phyloP scores from a whole-genome alignment of 2,888 invertebrate genomes.

The Clanis bilineata region DNA sequence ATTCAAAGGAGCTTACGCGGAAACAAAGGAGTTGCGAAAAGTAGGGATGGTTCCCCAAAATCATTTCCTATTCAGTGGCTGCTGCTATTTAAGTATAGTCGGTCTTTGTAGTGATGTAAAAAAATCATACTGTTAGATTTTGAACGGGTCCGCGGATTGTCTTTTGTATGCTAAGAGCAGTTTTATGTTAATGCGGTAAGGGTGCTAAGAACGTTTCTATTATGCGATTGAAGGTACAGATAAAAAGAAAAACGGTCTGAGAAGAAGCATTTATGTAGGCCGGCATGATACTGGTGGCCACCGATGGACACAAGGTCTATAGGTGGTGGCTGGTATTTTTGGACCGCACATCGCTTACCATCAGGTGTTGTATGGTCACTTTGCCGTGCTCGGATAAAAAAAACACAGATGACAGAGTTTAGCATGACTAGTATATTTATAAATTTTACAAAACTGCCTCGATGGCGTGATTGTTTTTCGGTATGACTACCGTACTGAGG shows the following conservation, averaged over 20 bases:
- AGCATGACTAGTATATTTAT: too few relatives aligned
- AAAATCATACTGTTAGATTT: not conserved
- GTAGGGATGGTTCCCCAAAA: not conserved
- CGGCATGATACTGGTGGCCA: too few relatives aligned
- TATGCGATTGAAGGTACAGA: not conserved
- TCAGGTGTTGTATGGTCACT: too few relatives aligned
- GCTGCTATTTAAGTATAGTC: not conserved
- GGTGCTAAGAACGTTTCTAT: not conserved
- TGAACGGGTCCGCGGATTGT: not conserved
- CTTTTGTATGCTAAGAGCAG: not conserved
- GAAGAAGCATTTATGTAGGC: not conserved
- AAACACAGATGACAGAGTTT: too few relatives aligned
- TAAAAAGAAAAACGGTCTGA: not conserved
- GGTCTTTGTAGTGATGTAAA: not conserved
- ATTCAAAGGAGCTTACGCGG: conserved; percentile 1
- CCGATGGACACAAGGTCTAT: too few relatives aligned
- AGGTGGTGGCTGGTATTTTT: too few relatives aligned
- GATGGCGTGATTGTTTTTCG: too few relatives aligned
- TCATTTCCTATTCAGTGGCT: conserved; percentile 2
- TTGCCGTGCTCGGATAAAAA: too few relatives aligned
- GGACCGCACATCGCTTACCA: not conserved
- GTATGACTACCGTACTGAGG: too few relatives aligned
- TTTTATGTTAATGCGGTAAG: not conserved
- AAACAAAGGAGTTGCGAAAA: not conserved
- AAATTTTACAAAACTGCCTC: too few relatives aligned